Evolutionary conservation across 1,140 invertebrate genomes (phyloP), one percentile per base, ranked within the genome.

Genomic region (Mycetomoellerius zeteki): DNA sequence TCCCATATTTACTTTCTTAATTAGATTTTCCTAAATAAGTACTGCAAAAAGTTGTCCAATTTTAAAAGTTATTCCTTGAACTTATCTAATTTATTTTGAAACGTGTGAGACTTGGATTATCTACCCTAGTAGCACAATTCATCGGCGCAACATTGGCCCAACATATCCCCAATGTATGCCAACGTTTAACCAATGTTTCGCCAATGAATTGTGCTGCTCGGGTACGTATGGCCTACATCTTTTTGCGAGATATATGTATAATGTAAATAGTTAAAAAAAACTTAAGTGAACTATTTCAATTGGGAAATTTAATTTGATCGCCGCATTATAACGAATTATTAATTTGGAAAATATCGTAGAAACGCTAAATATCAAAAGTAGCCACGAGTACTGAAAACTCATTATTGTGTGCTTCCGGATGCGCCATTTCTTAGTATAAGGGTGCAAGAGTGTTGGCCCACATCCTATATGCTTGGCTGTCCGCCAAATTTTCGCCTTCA

Each of bases 381-480:
- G 33, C 33, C 1, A 27, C 19, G 14, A 72, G 6, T 62, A 47
- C 37, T 43, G 27, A 24, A 33, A 76, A 82, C 77, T 86, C 54
- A 82, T 86, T 58, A 58, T 84, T 16, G 30, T 43, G 72, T n/a
- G 54, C 56, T 65, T 71, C 47, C 43, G 27, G 6, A 7, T 12
- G 27, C 54, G 69, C 12, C 37, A 54, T 47, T 84, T 75, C 24
- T 89, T 71, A n/a, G 14, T 52, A 8, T 12, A 78, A 67, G 27
- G n/a, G 69, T 62, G 24, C 75, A 69, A 76, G 10, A 56, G 52
- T 69, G 50, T 90, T 90, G 89, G 81, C 88, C 88, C 52, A 85
- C 65, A 89, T 88, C 62, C 81, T 64, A 33, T 24, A 62, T n/a
- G 4, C 56, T 76, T 93, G 92, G 91, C 92, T 21, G 12, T 54